Conservation (phyloP, 2,888 invertebrate genomes). For the Microplitis deprimator region DNA sequence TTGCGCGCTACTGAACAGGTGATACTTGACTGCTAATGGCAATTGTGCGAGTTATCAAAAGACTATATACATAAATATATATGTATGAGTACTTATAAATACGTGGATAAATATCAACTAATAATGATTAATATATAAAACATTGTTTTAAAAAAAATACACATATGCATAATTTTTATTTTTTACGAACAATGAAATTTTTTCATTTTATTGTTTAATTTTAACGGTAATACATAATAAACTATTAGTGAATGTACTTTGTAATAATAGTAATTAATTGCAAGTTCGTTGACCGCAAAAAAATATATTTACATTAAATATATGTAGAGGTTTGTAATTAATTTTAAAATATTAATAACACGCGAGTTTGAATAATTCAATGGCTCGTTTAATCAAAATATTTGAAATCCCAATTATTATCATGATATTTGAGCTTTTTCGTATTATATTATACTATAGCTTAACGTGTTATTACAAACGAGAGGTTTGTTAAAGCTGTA, state of each 20-base stretch:
- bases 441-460: neutral
- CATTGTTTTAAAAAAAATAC: constrained; percentile 1
- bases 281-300: constrained; percentile 17
- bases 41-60: constrained; percentile 34
- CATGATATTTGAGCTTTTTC: constrained; percentile 2
- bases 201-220: neutral
- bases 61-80: constrained; percentile 19
- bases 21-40: constrained; percentile 38
- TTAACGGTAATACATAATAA: neutral
- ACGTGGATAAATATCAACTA: constrained; percentile 32
- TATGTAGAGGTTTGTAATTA: constrained; percentile 27
- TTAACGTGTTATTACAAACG: neutral
- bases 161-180: neutral
- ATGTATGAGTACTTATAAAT: neutral
- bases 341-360: constrained; percentile 32
- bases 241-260: neutral
- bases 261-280: constrained; percentile 29
- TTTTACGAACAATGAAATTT: neutral
- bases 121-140: constrained; percentile 30
- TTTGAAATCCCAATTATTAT: constrained; percentile 26
- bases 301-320: neutral
- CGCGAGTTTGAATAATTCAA: constrained; percentile 35
- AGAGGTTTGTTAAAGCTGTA: neutral
- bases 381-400: constrained; percentile 21
- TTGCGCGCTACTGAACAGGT: constrained; percentile 39